Evolutionary conservation across 2,797 vertebrate species (phyloP).

Genomic region (Moxostoma hubbsi): DNA sequence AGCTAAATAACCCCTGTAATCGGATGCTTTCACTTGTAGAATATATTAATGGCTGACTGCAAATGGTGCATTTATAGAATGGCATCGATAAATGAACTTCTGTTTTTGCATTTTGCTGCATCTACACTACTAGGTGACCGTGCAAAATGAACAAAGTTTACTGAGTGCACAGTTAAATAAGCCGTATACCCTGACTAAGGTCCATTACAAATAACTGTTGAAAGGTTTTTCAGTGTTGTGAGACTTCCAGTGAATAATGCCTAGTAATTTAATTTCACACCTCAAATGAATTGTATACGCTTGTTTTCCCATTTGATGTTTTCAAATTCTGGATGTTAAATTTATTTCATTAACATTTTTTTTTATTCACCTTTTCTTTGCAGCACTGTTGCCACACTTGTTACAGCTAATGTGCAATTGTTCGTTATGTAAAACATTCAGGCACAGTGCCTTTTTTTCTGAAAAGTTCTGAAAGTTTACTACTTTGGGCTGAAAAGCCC

Average conservation of each 20-base stretch:
- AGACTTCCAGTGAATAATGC: constrained; percentile 70
- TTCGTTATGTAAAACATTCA: constrained; percentile 59
- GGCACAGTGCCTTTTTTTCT: constrained; percentile 52
- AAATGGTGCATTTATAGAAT: no score
- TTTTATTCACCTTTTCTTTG: constrained; percentile 30
- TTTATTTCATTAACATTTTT: constrained; percentile 48
- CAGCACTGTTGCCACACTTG: constrained; percentile 53
- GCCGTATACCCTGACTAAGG: no score
- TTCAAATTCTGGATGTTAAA: constrained; percentile 64
- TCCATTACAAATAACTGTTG: constrained; percentile 31
- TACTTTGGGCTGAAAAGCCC: constrained; percentile 66
- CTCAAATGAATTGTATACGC: constrained; percentile 69
- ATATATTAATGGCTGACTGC: no score
- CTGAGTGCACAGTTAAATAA: no score
- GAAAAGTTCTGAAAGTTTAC: constrained; percentile 68
- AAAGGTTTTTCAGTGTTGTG: constrained; percentile 68
- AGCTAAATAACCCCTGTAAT: no score
- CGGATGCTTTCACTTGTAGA: no score
- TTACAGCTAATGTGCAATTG: constrained; percentile 69
- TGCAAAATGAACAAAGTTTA: no score
- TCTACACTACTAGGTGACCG: no score
- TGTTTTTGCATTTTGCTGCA: no score
- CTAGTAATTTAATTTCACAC: constrained; percentile 66
- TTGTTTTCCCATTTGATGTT: constrained; percentile 70
- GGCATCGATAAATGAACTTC: no score